Base-by-base conservation (phyloP, 2,113 vertebrate genomes). In the Pseudopodoces humilis region DNA sequence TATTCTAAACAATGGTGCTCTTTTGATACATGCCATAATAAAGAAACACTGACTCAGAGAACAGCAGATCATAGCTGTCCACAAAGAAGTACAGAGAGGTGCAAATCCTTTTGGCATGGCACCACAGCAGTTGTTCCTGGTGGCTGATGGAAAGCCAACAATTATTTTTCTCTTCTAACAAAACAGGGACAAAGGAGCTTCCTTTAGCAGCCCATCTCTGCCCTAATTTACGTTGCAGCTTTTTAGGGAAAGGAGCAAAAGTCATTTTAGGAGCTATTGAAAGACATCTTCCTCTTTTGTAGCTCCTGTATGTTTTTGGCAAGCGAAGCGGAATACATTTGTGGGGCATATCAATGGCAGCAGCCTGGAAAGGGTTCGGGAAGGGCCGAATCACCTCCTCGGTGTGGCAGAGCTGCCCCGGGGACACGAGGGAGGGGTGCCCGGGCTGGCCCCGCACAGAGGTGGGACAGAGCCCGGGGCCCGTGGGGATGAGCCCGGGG, bases 1-100 rank as follows among this genome's bases (percentile, higher is more conserved):
- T 93, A 94, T 88, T 96, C 94, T 95, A 95, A 96, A 95, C 93
- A 96, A 86, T 95, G 77, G 86, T 72, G 76, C 63, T 96, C 94
- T 96, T 96, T 95, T 96, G 94, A 96, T 95, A 88, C 44, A 3
- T 28, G 72, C 83, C 56, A 43, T 90, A 86, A 92, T 94, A 96
- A 94, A 95, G 92, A 90, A 95, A 71, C 28, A 52, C 72, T 82
- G 92, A 64, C 93, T 94, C 92, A 28, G 83, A 91, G 94, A 95
- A 95, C 56, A 90, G 94, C 52, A 75, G 94, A 95, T 94, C 92
- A 86, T 81, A 96, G 86, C 65, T 88, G 92, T 93, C 90, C 95
- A 93, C 92, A 92, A 88, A 96, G 80, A 86, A 96, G 69, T 68
- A 92, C 65, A 95, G 95, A 96, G 88, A 94, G 83, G 94, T 88